Base-by-base conservation (phyloP, 1,140 invertebrate genomes). In the Drosophila bocki region DNA sequence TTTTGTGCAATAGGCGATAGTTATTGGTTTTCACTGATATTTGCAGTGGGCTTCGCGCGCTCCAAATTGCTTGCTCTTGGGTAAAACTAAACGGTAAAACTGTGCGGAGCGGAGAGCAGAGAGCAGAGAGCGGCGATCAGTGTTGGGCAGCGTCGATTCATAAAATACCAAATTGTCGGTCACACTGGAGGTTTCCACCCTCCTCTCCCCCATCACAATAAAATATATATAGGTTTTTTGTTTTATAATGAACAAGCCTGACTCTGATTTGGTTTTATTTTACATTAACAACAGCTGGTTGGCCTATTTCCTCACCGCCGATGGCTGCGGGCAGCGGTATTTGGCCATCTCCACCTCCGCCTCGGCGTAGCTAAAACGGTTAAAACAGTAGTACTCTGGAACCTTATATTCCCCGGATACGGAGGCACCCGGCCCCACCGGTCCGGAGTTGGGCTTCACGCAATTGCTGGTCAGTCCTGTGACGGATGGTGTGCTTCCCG, bases 341-440 rank as follows among this genome's bases (percentile, higher is more conserved):
- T 96, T 95, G 13, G 94, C 93, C 95, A 98, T 96, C 94, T 98
- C 97, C 17, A 97, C 94, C 94, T 98, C 97, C 53, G 97, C 95
- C 93, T 98, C 96, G 77, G 95, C 96, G 84, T 96, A 98, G 67
- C 96, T 96, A 79, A 95, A 95, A 29, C 94, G 94, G 82, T 97
- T 95, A 81, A 98, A 98, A 75, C 94, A 95, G 84, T 96, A 98
- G 91, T 98, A 98, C 93, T 98, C 97, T 1, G 97, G 96, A 82
- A 97, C 97, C 93, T 97, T 97, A 86, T 98, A 98, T 3, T 95
- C 94, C 37, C 94, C 95, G 65, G 94, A 93, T 90, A 97, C 96
- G 1, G 95, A 94, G 37, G 97, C 96, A 44, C 95, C 95, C 42
- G 96, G 96, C 7, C 96, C 96, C 58, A 97, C 95, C 5, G 95